Percentiles rank a stretch among this genome's conserved stretches.
phyloP scores from a whole-genome alignment of 2,888 invertebrate genomes.

The Ischnus inquisitorius region DNA sequence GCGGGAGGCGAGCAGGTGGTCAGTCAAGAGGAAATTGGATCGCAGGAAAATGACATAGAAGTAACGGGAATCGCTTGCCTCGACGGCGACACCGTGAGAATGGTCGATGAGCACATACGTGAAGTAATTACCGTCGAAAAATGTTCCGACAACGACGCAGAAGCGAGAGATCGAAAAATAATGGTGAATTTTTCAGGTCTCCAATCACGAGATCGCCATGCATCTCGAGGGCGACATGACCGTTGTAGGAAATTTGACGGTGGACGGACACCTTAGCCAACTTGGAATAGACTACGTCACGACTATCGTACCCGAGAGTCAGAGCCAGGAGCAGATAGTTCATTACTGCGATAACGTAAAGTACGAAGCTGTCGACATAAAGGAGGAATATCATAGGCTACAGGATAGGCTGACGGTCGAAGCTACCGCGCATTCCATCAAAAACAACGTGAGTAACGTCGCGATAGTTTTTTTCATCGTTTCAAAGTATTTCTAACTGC shows the following conservation, averaged over 20 bases:
- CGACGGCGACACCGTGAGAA: slow-evolving; percentile 82
- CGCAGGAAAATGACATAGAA: slow-evolving; percentile 79
- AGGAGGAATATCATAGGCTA: slow-evolving; percentile 78
- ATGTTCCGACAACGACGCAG: background rate
- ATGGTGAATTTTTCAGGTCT: slow-evolving; percentile 75
- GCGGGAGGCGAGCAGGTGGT: slow-evolving; percentile 81
- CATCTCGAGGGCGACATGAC: slow-evolving; percentile 81
- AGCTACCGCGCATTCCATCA: slow-evolving; percentile 72
- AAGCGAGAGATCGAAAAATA: slow-evolving; percentile 1
- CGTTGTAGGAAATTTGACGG: slow-evolving; percentile 82
- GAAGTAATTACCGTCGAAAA: slow-evolving; percentile 70
- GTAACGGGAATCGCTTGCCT: slow-evolving; percentile 81
- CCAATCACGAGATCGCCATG: slow-evolving; percentile 83
- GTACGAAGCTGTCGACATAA: slow-evolving; percentile 77
- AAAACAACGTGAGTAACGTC: slow-evolving; percentile 75
- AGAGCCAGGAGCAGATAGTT: slow-evolving; percentile 78
- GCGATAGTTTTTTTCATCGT: background rate
- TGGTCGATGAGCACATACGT: slow-evolving; percentile 81
- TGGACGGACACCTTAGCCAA: slow-evolving; percentile 78
- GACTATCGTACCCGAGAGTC: slow-evolving; percentile 78
- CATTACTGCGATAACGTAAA: slow-evolving; percentile 81
- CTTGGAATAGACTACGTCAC: slow-evolving; percentile 84
- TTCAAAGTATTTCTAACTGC: background rate
- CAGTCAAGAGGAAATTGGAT: slow-evolving; percentile 79
- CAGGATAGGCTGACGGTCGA: slow-evolving; percentile 77